Evolutionary conservation across 1,140 invertebrate species (phyloP).

Genomic region (Tribolium madens): DNA sequence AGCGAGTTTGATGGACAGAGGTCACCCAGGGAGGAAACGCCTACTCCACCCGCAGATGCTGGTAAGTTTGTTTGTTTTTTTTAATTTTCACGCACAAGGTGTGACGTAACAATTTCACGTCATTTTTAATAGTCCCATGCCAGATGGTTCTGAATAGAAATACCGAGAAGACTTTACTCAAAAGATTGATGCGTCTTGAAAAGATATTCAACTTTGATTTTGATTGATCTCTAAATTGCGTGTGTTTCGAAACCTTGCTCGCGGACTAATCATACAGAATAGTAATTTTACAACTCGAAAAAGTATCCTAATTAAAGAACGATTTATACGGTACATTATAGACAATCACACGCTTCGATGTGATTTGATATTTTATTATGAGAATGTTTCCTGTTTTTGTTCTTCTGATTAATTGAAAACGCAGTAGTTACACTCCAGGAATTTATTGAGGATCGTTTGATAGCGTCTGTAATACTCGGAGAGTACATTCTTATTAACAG

Average conservation of each 20-base stretch:
- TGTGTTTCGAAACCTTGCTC: neutral
- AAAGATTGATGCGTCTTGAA: too few relatives aligned
- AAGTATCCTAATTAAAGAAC: neutral
- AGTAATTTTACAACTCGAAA: neutral
- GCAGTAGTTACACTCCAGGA: neutral
- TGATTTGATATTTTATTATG: constrained; percentile 10
- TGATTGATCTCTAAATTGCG: constrained; percentile 14
- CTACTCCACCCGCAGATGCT: constrained; percentile 69
- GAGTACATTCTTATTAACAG: neutral
- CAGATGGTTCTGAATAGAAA: too few relatives aligned
- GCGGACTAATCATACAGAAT: neutral
- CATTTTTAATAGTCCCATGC: too few relatives aligned
- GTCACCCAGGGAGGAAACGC: constrained; percentile 64
- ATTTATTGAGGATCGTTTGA: neutral
- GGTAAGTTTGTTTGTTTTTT: too few relatives aligned
- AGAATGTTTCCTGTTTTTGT: constrained; percentile 11
- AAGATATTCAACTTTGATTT: too few relatives aligned
- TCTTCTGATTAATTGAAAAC: neutral
- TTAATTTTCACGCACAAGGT: too few relatives aligned
- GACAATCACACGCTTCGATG: constrained; percentile 8
- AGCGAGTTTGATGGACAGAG: constrained; percentile 57
- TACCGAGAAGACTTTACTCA: too few relatives aligned
- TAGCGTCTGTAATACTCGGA: neutral
- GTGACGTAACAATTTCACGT: too few relatives aligned
- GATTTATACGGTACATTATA: neutral